Evolutionary conservation across 2,797 vertebrate genomes (phyloP).

Genomic region (Crax fasciolata): DNA sequence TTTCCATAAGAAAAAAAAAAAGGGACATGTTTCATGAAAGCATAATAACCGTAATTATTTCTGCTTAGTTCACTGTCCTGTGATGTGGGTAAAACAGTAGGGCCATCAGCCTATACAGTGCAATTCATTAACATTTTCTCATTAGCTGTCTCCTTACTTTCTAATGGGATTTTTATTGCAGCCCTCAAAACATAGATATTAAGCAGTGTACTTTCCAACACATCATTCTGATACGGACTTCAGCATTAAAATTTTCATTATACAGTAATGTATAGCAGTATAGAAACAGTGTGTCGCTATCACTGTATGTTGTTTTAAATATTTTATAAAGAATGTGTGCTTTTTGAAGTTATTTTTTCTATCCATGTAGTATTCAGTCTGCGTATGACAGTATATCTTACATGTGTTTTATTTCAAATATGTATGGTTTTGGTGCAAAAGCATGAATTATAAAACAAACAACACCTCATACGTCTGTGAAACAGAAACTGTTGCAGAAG

Average conservation of each 20-base stretch:
- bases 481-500: conserved; percentile 2
- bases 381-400: background rate
- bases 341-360: background rate
- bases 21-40: background rate
- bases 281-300: background rate
- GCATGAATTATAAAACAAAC: conserved; percentile 50
- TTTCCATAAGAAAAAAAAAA: background rate
- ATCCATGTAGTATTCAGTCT: background rate
- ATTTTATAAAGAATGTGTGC: conserved; percentile 4
- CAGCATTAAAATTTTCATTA: background rate
- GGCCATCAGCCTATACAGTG: background rate
- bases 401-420: conserved; percentile 51
- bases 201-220: background rate
- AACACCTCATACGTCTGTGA: conserved; percentile 52
- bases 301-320: background rate
- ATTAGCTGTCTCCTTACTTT: background rate
- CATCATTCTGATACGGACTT: background rate
- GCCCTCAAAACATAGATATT: background rate
- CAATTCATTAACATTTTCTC: background rate
- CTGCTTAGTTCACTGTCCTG: background rate
- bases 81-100: background rate
- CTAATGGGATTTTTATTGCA: background rate
- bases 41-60: background rate
- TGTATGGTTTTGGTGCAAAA: conserved; percentile 14
- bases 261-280: background rate